phyloP scores from a whole-genome alignment of 2,888 invertebrate species.

The Apeira syringaria region DNA sequence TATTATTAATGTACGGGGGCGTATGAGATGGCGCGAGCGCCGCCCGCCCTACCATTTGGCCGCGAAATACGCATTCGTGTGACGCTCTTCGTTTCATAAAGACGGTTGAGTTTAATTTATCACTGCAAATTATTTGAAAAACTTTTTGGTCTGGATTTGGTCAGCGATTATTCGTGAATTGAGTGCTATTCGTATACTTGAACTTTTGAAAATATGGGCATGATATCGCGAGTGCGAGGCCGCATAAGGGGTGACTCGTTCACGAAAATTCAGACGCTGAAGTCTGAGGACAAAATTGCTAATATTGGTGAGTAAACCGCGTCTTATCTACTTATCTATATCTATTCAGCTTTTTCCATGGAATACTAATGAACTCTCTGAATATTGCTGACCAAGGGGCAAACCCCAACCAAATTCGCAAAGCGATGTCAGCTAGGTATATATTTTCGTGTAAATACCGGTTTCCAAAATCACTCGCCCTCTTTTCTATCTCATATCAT shows the following conservation, averaged over 20 bases:
- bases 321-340: too few species aligned
- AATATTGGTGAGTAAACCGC: slow-evolving; percentile 83
- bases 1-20: slow-evolving; percentile 26
- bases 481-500: too few species aligned
- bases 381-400: too few species aligned
- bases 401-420: too few species aligned
- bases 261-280: slow-evolving; percentile 84
- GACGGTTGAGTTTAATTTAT: slow-evolving; percentile 36
- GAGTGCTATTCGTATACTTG: slow-evolving; percentile 18
- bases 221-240: slow-evolving; percentile 88
- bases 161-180: slow-evolving; percentile 11
- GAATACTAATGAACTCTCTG: too few species aligned
- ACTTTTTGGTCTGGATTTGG: slow-evolving; percentile 14
- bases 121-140: slow-evolving; percentile 17
- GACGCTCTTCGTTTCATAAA: slow-evolving; percentile 52
- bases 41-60: slow-evolving; percentile 55
- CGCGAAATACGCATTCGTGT: slow-evolving; percentile 68
- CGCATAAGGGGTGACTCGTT: slow-evolving; percentile 85
- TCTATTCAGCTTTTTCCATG: too few species aligned
- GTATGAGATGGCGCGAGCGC: slow-evolving; percentile 43
- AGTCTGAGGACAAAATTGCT: slow-evolving; percentile 87
- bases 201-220: slow-evolving; percentile 79
- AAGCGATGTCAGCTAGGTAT: too few species aligned
- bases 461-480: too few species aligned
- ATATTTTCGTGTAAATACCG: too few species aligned